Evolutionary conservation across 2,888 invertebrate species (phyloP).

Genomic region (Eretmocerus hayati): DNA sequence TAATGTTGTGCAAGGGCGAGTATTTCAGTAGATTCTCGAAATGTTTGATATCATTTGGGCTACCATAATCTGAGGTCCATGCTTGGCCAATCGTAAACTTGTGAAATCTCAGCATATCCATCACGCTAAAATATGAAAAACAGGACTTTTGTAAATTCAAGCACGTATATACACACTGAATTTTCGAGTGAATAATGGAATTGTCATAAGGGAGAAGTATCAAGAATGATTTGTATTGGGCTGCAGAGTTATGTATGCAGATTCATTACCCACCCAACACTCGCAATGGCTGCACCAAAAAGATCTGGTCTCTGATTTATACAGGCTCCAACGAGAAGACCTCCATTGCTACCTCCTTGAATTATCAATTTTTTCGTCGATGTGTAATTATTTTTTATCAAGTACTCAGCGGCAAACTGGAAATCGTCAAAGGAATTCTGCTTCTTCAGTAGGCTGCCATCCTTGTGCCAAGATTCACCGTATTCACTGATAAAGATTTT

Average conservation of each 20-base stretch:
- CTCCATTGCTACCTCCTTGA: slow-evolving; percentile 96
- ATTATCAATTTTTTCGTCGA: slow-evolving; percentile 67
- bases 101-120: slow-evolving; percentile 96
- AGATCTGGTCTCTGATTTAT: slow-evolving; percentile 92
- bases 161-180: too few relatives aligned
- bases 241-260: too few relatives aligned
- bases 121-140: slow-evolving; percentile 72
- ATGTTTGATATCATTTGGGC: slow-evolving; percentile 77
- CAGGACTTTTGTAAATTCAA: too few relatives aligned
- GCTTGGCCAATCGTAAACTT: slow-evolving; percentile 97
- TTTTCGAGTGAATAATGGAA: too few relatives aligned
- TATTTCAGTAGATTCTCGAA: slow-evolving; percentile 79
- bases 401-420: slow-evolving; percentile 82
- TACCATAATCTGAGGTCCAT: slow-evolving; percentile 96
- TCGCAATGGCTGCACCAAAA: slow-evolving; percentile 85
- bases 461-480: slow-evolving; percentile 96
- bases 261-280: slow-evolving; percentile 64
- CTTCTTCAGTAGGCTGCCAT: slow-evolving; percentile 82
- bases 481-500: slow-evolving; percentile 65
- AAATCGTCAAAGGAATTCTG: slow-evolving; percentile 98
- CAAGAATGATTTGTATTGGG: too few relatives aligned
- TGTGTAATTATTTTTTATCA: slow-evolving; percentile 76
- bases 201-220: too few relatives aligned
- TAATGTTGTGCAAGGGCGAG: slow-evolving; percentile 91
- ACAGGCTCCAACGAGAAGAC: slow-evolving; percentile 89